Evolutionary conservation across 2,888 invertebrate species (phyloP).

Genomic region (Leucania comma): DNA sequence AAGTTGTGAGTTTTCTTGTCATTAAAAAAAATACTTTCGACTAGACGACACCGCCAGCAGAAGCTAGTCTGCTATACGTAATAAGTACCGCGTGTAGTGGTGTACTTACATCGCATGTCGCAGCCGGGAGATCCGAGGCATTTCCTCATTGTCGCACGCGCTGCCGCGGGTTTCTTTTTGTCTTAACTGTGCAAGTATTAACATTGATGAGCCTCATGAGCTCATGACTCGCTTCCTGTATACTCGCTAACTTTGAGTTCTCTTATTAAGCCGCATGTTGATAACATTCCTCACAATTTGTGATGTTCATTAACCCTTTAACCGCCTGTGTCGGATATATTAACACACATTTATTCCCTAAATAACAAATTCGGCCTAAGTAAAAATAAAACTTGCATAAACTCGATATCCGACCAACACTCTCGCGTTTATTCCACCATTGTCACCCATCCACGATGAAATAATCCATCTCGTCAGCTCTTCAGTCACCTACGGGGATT

Average conservation of each 20-base stretch:
- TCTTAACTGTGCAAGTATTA: slow-evolving; percentile 70
- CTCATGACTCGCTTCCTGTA: slow-evolving; percentile 64
- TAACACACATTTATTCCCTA: no score
- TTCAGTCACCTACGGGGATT: no score
- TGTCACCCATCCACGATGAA: no score
- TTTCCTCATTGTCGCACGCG: slow-evolving; percentile 82
- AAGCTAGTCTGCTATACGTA: not conserved
- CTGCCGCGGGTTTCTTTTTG: slow-evolving; percentile 73
- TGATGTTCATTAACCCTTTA: no score
- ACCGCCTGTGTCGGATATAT: no score
- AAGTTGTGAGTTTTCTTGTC: no score
- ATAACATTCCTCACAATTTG: slow-evolving; percentile 38
- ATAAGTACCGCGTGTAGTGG: not conserved
- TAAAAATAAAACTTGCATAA: no score
- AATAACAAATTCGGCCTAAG: no score
- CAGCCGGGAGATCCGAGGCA: slow-evolving; percentile 75
- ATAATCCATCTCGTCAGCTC: no score
- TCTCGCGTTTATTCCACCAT: no score
- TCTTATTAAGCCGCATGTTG: slow-evolving; percentile 32
- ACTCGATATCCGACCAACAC: no score
- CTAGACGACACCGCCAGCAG: not conserved
- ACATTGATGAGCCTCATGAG: slow-evolving; percentile 66
- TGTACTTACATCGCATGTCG: slow-evolving; percentile 62
- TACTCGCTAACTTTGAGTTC: slow-evolving; percentile 45
- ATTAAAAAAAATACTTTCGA: no score